A percentile compares a stretch with the other conserved stretches of the same genome.
Evolutionary conservation across 2,113 vertebrate genomes (phyloP).

Genomic region (Pterocles gutturalis): DNA sequence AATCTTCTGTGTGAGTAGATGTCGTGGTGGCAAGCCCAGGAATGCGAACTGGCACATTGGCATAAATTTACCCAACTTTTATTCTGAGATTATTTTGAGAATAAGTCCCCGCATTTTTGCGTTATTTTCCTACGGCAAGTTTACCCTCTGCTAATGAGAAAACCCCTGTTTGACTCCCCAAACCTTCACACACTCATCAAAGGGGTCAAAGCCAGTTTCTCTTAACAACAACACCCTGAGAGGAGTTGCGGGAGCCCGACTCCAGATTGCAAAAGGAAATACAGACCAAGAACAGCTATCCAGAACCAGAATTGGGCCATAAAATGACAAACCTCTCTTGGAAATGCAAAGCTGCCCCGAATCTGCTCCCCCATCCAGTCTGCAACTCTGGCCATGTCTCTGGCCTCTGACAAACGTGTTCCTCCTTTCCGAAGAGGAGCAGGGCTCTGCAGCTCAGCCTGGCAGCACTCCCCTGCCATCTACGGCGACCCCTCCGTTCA

Average conservation of each 20-base stretch:
- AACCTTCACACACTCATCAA: too few species aligned
- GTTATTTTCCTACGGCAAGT: not conserved
- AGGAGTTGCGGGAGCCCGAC: accelerated
- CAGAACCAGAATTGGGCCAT: not conserved
- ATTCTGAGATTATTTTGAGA: not conserved
- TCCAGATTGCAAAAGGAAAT: not conserved
- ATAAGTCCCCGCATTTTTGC: not conserved
- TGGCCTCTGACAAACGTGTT: not conserved
- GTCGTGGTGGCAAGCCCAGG: not conserved
- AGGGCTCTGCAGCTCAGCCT: accelerated
- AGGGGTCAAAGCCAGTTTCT: not conserved
- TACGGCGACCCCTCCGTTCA: accelerated
- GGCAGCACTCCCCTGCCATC: not conserved
- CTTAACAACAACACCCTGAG: not conserved
- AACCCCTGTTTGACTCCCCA: not conserved
- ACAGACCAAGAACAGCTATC: not conserved
- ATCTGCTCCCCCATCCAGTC: too few species aligned
- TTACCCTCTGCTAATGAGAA: not conserved
- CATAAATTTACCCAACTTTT: not conserved
- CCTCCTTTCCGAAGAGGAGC: not conserved
- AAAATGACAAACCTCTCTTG: not conserved
- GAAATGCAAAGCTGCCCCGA: not conserved
- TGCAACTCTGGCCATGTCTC: not conserved
- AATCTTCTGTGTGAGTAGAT: not conserved
- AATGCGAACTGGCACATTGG: accelerated